These are phyloP conservation scores for Meloidogyne hapla DNA, from an alignment of 1,140 invertebrate species.

Conservation along the genomic window DNA sequence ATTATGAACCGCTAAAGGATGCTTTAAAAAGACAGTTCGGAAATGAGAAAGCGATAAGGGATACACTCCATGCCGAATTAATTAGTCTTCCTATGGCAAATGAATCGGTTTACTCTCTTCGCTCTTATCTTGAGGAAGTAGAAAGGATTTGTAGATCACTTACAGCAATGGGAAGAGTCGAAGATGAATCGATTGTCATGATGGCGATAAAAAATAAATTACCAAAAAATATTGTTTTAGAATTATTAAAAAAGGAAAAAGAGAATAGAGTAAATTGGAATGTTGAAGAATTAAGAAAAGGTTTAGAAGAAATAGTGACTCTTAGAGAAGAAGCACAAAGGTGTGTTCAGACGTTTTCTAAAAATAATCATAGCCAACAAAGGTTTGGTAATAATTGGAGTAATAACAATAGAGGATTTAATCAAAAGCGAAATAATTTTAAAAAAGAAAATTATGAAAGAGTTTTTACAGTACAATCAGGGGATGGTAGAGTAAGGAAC, in stretches of 20 bases:
- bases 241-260: conserved; percentile 8
- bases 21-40: neutral
- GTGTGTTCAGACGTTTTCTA: neutral
- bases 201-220: conserved; percentile 5
- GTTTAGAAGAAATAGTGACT: neutral
- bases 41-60: neutral
- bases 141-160: conserved; percentile 12
- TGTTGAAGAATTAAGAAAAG: neutral
- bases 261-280: neutral
- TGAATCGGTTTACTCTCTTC: neutral
- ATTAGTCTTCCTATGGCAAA: conserved; percentile 5
- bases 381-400: neutral
- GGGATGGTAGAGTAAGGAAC: neutral
- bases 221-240: neutral
- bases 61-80: conserved; percentile 1
- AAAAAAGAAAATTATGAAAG: neutral
- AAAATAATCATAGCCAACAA: neutral
- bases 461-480: neutral
- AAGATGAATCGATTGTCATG: neutral
- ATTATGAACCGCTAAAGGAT: neutral
- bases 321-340: conserved; percentile 12
- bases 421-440: neutral
- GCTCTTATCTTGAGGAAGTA: neutral
- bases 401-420: neutral
- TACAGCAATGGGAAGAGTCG: neutral